Base-by-base conservation (phyloP, 2,113 vertebrate species). In the Phalacrocorax aristotelis region DNA sequence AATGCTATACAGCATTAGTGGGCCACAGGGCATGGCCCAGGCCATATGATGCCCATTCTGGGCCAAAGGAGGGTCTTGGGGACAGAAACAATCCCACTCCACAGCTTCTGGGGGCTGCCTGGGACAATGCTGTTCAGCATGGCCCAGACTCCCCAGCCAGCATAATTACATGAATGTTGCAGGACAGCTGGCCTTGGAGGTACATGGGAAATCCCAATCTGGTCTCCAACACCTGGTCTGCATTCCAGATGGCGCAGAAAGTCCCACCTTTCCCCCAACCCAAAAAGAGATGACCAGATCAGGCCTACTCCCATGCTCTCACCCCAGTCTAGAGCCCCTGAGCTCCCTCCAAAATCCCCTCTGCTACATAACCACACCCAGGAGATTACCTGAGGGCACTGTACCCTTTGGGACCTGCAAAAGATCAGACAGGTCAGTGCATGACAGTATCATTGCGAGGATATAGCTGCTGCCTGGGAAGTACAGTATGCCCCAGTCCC, bases 31-130 rank as follows among this genome's bases (percentile, higher is more conserved):
- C 21, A 68, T 1, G 3, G 25, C 10, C 51, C 49, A 81, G 81
- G 64, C 54, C 51, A 66, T 17, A 20, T 20, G 29, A 64, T 40
- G 57, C 58, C 51, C 55, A 51, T 27, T 29, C 29, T 57, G 30
- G 10, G 22, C 55, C 27, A 30, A 2, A 74, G 15, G 0, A 51
- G 48, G 15, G 22, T 27, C 51, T 2, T 46, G 19, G 12, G 29
- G 27, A 75, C 19, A 90, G 38, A 91, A 65, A 57, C 0, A 0
- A 89, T 34, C 30, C 72, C 64, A 34, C 21, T 55, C 44, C 36
- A 13, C 30, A 65, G 46, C 30, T 82, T 70, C 34, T 54, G 9
- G 20, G 11, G 22, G 34, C 60, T 81, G 17, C 25, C 42, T 42
- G 32, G n/a, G 32, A 52, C 6, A 13, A 29, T 30, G 69, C 12